These are phyloP conservation scores for Mugil cephalus DNA, from an alignment of 2,113 vertebrate genomes.

Conservation along the genomic window DNA sequence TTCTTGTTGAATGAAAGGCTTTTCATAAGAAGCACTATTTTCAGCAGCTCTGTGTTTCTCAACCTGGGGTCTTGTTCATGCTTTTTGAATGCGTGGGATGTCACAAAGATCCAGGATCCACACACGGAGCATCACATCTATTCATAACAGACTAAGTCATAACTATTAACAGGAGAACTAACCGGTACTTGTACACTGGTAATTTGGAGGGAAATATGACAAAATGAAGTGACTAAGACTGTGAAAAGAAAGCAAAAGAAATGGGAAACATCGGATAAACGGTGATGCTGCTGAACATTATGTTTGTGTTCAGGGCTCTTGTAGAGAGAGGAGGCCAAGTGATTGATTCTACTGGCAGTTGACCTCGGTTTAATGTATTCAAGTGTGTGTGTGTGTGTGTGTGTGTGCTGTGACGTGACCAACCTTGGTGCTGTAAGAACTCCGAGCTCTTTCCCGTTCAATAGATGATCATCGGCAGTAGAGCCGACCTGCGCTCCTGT, in stretches of 20 bases:
- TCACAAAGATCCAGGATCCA: constrained; percentile 8
- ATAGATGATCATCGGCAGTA: constrained; percentile 84
- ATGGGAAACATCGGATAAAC: neutral
- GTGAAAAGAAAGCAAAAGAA: neutral
- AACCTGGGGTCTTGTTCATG: neutral
- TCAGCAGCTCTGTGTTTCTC: constrained; percentile 10
- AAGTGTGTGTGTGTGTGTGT: constrained; percentile 11
- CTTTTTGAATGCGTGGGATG: constrained; percentile 3
- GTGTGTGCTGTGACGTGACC: neutral
- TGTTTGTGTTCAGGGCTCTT: constrained; percentile 30
- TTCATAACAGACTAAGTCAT: neutral
- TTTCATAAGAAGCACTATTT: neutral
- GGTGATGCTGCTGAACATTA: neutral
- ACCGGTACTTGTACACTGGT: no score
- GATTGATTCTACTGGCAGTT: constrained; percentile 41
- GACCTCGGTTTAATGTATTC: constrained; percentile 43
- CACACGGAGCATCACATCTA: neutral
- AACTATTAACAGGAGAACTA: neutral
- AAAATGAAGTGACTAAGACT: no score
- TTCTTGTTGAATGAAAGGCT: constrained; percentile 28
- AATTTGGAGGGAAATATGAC: no score
- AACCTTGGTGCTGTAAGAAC: constrained; percentile 86
- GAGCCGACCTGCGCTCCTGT: constrained; percentile 73
- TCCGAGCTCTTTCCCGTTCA: constrained; percentile 82
- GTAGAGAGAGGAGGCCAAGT: constrained; percentile 8